These are phyloP conservation scores for Drosophila pseudoananassae DNA, from an alignment of 1,140 invertebrate species.

Conservation along the genomic window DNA sequence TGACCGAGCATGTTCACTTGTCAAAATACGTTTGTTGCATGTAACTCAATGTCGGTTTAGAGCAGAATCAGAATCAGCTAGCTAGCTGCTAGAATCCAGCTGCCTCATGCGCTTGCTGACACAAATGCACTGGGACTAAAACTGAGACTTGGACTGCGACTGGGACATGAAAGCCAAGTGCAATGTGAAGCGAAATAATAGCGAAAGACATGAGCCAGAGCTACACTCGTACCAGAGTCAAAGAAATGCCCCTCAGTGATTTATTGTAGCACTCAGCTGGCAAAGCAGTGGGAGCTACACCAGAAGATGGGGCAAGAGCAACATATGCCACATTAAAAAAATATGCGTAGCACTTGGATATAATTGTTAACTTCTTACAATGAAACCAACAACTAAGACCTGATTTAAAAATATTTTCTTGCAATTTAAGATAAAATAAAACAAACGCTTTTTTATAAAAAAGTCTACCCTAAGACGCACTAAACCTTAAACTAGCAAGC, in stretches of 20 bases:
- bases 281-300: conserved; percentile 2
- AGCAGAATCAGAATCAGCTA: conserved; percentile 11
- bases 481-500: neutral
- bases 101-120: conserved; percentile 72
- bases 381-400: too few relatives aligned
- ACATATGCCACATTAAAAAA: conserved; percentile 31
- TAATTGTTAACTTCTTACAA: conserved; percentile 8
- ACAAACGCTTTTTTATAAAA: too few relatives aligned
- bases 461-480: neutral
- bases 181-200: conserved; percentile 78
- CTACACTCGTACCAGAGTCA: conserved; percentile 22
- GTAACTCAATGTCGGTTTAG: conserved; percentile 79
- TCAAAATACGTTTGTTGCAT: conserved; percentile 80
- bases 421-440: too few relatives aligned
- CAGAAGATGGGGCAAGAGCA: neutral
- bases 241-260: conserved; percentile 75
- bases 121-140: conserved; percentile 69
- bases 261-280: conserved; percentile 68
- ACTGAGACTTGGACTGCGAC: conserved; percentile 43
- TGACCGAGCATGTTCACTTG: conserved; percentile 73
- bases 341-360: conserved; percentile 25
- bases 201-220: conserved; percentile 63
- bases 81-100: conserved; percentile 42
- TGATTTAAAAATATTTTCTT: too few relatives aligned
- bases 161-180: conserved; percentile 70